These are phyloP conservation scores for Biston betularia DNA, from an alignment of 2,888 invertebrate species.

Conservation along the genomic window DNA sequence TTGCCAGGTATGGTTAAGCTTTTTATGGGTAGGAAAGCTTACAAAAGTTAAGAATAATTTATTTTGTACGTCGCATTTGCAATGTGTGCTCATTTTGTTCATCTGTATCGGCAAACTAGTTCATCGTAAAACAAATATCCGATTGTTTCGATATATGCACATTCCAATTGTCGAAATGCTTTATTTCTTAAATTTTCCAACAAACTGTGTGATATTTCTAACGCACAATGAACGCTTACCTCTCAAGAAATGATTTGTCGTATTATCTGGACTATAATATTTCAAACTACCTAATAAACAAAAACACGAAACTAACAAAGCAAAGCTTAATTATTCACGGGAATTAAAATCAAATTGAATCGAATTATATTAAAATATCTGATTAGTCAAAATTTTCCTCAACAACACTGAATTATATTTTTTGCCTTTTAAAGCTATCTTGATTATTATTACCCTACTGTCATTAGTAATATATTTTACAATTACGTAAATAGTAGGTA, in stretches of 20 bases:
- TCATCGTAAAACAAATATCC: neutral
- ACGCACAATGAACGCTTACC: conserved; percentile 64
- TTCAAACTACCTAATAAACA: conserved; percentile 69
- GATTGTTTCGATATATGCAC: neutral
- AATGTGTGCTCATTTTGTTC: too few relatives aligned
- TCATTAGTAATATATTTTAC: conserved; percentile 12
- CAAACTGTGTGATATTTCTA: conserved; percentile 48
- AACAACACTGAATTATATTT: conserved; percentile 3
- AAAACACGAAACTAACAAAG: conserved; percentile 60
- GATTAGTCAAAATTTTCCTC: conserved; percentile 31
- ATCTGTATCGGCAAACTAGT: neutral
- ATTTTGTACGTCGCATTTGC: too few relatives aligned
- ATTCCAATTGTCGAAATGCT: neutral
- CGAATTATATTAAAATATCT: conserved; percentile 51
- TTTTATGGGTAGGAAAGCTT: conserved; percentile 38
- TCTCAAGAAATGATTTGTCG: conserved; percentile 69
- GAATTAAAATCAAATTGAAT: conserved; percentile 66
- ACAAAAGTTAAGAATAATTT: too few relatives aligned
- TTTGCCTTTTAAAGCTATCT: conserved; percentile 4
- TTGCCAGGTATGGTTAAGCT: conserved; percentile 38
- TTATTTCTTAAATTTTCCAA: conserved; percentile 18
- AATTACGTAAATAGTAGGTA: conserved; percentile 8
- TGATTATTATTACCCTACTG: conserved; percentile 6
- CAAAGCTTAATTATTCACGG: conserved; percentile 70
- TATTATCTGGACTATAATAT: conserved; percentile 58